Evolutionary conservation across 2,888 invertebrate species (phyloP), one percentile per base, ranked within the genome.

Genomic region (Tetropium fuscum): DNA sequence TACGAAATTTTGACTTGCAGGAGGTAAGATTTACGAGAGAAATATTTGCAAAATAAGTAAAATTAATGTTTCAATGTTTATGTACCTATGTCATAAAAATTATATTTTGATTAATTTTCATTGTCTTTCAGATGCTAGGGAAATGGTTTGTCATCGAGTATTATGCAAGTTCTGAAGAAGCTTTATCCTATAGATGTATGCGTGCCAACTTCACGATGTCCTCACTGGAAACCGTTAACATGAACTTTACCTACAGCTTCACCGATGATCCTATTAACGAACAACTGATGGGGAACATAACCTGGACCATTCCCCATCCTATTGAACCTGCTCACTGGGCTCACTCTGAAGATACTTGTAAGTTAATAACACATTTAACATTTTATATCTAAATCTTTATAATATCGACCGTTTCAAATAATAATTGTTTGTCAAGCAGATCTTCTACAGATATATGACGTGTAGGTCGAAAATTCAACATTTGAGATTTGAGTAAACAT

Each of bases 171-270:
- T 93, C 92, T 0, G 94, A 94, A 80, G 94, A 94, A 82, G 90
- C 92, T 2, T 84, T 93, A 5, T 89, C 91, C 3, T 95, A 94
- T 79, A 88, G 92, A 74, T 95, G 94, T 75, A 94, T 95, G 94
- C 84, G 88, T 66, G 90, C 93, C 0, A 89, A 90, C 43, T 87
- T 91, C 69, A 87, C 87, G 2, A 81, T 86, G 70, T 80, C 84
- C 2, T 68, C 82, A 2, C 82, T 82, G 75, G 84, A 87, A 6
- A 88, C 91, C 73, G 89, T 93, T 41, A 92, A 91, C 0, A 94
- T 95, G 94, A 93, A 94, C 81, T 93, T 94, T 81, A 93, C 92
- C 1, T 95, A 94, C 78, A 91, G 91, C 54, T 95, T 91, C 73
- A 90, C 89, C 0, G 93, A 94, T 75, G 94, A 94, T 81, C 94